Evolutionary conservation across 92 coral and sea anemone genomes (phyloP), one percentile per base, ranked within the genome.

Genomic region (Palythoa caribaeorum): DNA sequence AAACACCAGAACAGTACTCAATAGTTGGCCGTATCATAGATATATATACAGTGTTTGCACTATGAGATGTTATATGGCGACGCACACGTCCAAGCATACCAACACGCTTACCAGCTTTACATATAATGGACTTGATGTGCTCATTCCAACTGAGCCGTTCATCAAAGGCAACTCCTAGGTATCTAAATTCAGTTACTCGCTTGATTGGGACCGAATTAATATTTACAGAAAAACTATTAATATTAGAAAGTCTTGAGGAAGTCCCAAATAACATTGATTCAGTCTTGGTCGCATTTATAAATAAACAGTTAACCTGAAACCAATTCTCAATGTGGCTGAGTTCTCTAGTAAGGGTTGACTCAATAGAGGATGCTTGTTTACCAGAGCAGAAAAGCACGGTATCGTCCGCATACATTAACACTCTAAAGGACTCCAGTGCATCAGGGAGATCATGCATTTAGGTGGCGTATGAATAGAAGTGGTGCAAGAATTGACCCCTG

Each of bases 61-160:
- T 55, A 73, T 79, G 79, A 14, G 88, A 15, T 12, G 89, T 89
- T 50, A 90, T 8, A 50, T 86, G 86, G 39, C 53, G 48, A 19
- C 92, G 40, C 15, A 92, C 38, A 1, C 91, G 87, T 3, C 91
- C 86, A 35, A 90, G 53, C 93, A 92, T 90, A 1, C 93, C 89
- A 1, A 90, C 80, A 38, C 91, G 65, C 73, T 78, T 84, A 20
- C 94, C 90, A 16, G 88, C 93, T 70, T 68, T 71, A 48, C 44
- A 55, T 9, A 88, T 36, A 6, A 78, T 55, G 50, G 76, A 69
- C 59, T 83, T 75, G 0, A 83, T 69, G 39, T 89, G 78, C 3
- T 44, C 73, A 52, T 86, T 86, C 88, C 92, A 90, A 3, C 57
- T n/a, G 4, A 88, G 71, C 35, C 73, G 36, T 83, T 84, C 89